phyloP scores from a whole-genome alignment of 30 jellyfish, hydroid and myxozoan species.

The Hydra vulgaris region DNA sequence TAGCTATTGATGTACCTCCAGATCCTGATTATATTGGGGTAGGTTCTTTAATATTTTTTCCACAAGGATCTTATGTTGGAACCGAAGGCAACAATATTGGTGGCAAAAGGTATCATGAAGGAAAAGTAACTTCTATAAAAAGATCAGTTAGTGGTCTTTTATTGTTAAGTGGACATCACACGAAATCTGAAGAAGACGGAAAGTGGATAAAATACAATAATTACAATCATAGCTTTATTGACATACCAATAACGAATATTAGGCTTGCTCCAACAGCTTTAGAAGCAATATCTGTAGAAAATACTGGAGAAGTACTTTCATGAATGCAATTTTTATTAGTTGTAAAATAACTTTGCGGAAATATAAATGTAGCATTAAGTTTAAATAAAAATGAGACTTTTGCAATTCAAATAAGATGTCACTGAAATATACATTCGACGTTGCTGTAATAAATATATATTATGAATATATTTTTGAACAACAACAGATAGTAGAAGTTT shows the following conservation, averaged over 20 bases:
- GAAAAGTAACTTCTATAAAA: conserved; percentile 33
- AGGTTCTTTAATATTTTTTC: conserved; percentile 64
- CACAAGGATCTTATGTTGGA: conserved; percentile 58
- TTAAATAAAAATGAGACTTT: too few species aligned
- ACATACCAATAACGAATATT: conserved; percentile 28
- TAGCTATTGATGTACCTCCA: conserved; percentile 59
- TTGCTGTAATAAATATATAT: too few species aligned
- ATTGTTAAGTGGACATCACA: conserved; percentile 45
- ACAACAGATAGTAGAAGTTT: too few species aligned
- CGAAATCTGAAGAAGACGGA: conserved; percentile 52
- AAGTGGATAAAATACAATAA: conserved; percentile 45
- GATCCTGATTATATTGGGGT: conserved; percentile 63
- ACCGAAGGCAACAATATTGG: conserved; percentile 60
- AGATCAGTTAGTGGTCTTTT: conserved; percentile 1
- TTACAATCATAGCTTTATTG: conserved; percentile 28
- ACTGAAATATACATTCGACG: too few species aligned
- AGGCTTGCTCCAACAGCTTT: conserved; percentile 77
- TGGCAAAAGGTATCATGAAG: conserved; percentile 69
- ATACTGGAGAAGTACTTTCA: background rate
- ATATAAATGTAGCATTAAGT: too few species aligned
- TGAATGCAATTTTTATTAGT: too few species aligned
- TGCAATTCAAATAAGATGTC: too few species aligned
- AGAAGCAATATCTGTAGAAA: conserved; percentile 35
- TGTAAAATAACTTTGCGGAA: too few species aligned
- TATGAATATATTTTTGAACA: too few species aligned